A percentile compares a stretch with the other conserved stretches of the same genome.
phyloP scores from a whole-genome alignment of 2,797 vertebrate genomes.

The Muraenolepis orangiensis region DNA sequence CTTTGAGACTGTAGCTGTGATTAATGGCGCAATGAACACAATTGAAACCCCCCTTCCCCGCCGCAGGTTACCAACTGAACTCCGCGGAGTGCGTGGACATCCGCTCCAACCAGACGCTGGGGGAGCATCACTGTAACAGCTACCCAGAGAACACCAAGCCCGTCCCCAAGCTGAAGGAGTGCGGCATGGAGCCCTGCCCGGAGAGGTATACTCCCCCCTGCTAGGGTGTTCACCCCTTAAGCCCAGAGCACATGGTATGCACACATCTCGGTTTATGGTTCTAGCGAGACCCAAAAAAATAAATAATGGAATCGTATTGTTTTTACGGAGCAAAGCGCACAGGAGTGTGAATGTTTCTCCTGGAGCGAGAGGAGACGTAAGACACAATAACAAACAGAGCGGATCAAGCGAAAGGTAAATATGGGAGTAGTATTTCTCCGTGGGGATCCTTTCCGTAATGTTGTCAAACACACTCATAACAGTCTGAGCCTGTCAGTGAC shows the following conservation, averaged over 20 bases:
- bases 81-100: constrained; percentile 89
- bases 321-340: neutral
- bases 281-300: neutral
- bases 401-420: too few relatives aligned
- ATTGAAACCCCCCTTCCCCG: neutral
- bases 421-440: too few relatives aligned
- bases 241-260: neutral
- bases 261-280: neutral
- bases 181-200: constrained; percentile 88
- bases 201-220: constrained; percentile 71
- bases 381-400: too few relatives aligned
- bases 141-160: constrained; percentile 91
- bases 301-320: too few relatives aligned
- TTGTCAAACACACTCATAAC: too few relatives aligned
- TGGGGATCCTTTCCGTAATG: too few relatives aligned
- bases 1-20: neutral
- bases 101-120: constrained; percentile 78
- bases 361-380: too few relatives aligned
- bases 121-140: constrained; percentile 85
- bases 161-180: constrained; percentile 92
- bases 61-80: constrained; percentile 93
- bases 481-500: too few relatives aligned
- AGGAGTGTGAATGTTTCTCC: neutral
- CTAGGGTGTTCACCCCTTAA: neutral
- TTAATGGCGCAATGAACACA: neutral